These are phyloP conservation scores for Torymus tubicola DNA, from an alignment of 2,888 invertebrate genomes.

Conservation along the genomic window DNA sequence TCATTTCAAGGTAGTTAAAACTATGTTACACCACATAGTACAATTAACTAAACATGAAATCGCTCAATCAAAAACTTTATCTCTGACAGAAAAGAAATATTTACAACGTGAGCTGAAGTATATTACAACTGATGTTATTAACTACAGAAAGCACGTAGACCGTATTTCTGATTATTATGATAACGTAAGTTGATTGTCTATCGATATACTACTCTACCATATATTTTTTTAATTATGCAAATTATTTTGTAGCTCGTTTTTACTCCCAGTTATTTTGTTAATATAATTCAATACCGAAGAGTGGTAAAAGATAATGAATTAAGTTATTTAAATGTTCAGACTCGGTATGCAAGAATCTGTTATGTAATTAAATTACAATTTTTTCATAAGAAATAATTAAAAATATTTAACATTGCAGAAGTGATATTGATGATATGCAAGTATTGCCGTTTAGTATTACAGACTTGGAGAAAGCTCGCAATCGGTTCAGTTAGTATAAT, in stretches of 20 bases:
- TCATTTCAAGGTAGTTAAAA: too few species aligned
- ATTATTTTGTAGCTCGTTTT: conserved; percentile 19
- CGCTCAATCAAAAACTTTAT: not conserved
- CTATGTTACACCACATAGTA: too few species aligned
- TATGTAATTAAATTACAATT: conserved; percentile 4
- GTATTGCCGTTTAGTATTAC: conserved; percentile 22
- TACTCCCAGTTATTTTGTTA: conserved; percentile 38
- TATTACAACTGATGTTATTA: conserved; percentile 33
- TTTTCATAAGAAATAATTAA: too few species aligned
- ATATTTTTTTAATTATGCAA: not conserved
- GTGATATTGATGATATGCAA: not conserved
- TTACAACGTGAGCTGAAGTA: conserved; percentile 15
- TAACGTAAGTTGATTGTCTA: conserved; percentile 11
- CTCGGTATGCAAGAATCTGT: not conserved
- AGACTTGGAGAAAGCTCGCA: conserved; percentile 9
- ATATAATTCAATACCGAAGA: conserved; percentile 37
- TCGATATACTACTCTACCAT: not conserved
- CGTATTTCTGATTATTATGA: not conserved
- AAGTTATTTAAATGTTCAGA: not conserved
- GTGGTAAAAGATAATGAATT: conserved; percentile 20
- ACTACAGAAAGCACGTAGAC: not conserved
- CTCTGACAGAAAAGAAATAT: not conserved
- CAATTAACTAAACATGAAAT: not conserved
- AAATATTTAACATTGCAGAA: not conserved
- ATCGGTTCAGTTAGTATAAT: conserved; percentile 32